Evolutionary conservation across 2,888 invertebrate genomes (phyloP), one percentile per base, ranked within the genome.

Genomic region (Mactromeris polynyma): DNA sequence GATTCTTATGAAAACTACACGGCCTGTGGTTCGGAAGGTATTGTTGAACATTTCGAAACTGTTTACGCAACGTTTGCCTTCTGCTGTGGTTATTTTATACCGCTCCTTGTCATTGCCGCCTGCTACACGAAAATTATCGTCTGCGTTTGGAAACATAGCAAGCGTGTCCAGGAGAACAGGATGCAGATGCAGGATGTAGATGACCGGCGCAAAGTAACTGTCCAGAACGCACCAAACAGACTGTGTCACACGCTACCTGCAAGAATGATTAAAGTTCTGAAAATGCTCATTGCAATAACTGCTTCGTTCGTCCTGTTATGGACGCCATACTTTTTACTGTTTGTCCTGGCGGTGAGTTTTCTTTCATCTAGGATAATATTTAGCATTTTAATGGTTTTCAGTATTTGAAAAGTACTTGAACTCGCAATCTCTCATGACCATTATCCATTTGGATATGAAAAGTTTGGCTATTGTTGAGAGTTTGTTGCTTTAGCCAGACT

Each of bases 21-120:
- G 6, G 83, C 88, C 1, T 93, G 92, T 83, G 93, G 92, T 0
- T 91, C 93, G 31, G 89, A 91, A 36, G 93, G 89, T n/a, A 90
- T 92, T 33, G 86, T 80, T 26, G 90, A 92, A 58, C 33, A 93
- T 54, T 93, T 93, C 54, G 90, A 92, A 69, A 90, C 89, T 4
- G 51, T 89, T 3, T 93, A 93, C 51, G 91, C 93, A 2, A 17
- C 58, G 9, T 38, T 88, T 26, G 86, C 91, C 9, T 86, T 93
- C 31, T 42, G 88, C 21, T 42, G 88, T 4, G 89, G 91, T 0
- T 92, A 89, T 46, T 33, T 64, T 33, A 51, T 91, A 58, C 93
- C 93, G 3, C 33, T 91, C n/a, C 6, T 86, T 0, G 26, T 91
- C 31, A 84, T 93, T 0, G 33, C 64, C 2, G 80, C 88, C 33